These are phyloP conservation scores for Montipora capitata DNA, from an alignment of 92 coral and sea anemone species.

Conservation along the genomic window DNA sequence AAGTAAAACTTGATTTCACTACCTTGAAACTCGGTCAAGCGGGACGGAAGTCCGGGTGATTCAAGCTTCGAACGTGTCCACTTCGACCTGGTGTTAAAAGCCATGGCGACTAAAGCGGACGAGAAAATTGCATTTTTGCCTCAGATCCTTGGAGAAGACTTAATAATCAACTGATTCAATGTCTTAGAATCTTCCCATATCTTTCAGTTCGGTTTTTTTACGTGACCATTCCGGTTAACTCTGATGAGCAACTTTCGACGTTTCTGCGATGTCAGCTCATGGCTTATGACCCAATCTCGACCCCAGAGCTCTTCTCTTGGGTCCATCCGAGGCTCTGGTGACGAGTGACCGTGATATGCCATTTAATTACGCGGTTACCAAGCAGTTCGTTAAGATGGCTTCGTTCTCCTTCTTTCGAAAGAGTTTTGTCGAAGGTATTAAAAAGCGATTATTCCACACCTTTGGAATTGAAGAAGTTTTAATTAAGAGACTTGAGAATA, in stretches of 20 bases:
- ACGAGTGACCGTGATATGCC: too few relatives aligned
- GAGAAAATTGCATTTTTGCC: neutral
- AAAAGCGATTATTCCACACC: slow-evolving; percentile 72
- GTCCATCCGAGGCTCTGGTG: too few relatives aligned
- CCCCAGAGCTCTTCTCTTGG: neutral
- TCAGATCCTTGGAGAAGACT: neutral
- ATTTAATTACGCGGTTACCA: slow-evolving; percentile 34
- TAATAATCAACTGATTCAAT: neutral
- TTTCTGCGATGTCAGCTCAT: too few relatives aligned
- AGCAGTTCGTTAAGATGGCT: slow-evolving; percentile 77
- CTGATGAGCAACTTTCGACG: too few relatives aligned
- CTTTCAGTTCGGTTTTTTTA: too few relatives aligned
- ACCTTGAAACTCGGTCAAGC: slow-evolving; percentile 91
- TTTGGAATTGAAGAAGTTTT: slow-evolving; percentile 74
- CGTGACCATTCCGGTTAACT: too few relatives aligned
- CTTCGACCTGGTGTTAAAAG: slow-evolving; percentile 70
- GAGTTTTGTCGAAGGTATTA: slow-evolving; percentile 11
- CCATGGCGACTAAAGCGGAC: slow-evolving; percentile 41
- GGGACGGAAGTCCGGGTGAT: slow-evolving; percentile 79
- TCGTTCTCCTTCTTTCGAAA: neutral
- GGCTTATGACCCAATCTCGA: too few relatives aligned
- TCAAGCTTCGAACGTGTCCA: slow-evolving; percentile 94
- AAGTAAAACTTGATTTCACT: neutral
- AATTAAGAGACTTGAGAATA: slow-evolving; percentile 68
- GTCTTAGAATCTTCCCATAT: neutral